A percentile compares a stretch with the other conserved stretches of the same genome.
Conservation (phyloP, 2,797 vertebrate species). For the Pangasius larnaudii region DNA sequence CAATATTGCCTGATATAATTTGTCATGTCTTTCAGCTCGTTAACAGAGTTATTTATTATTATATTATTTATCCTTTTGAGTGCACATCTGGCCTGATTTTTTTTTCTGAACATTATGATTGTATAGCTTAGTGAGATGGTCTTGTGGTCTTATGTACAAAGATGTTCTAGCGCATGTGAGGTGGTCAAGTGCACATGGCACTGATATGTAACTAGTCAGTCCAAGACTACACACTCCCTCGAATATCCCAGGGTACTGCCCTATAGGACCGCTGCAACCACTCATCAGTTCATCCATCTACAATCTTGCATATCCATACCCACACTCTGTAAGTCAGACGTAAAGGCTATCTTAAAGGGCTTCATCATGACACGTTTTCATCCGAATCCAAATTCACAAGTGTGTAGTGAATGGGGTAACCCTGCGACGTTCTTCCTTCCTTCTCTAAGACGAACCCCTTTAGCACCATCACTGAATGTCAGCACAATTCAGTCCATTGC, state of each 20-base stretch:
- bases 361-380: conserved; percentile 71
- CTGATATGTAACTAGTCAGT: conserved; percentile 51
- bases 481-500: conserved; percentile 55
- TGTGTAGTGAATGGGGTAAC: conserved; percentile 36
- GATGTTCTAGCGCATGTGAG: conserved; percentile 56
- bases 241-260: conserved; percentile 54
- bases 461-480: conserved; percentile 49
- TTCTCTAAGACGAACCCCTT: conserved; percentile 50
- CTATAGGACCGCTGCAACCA: conserved; percentile 53
- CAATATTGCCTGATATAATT: conserved; percentile 55
- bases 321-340: conserved; percentile 51
- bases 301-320: conserved; percentile 33
- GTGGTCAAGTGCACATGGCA: conserved; percentile 52
- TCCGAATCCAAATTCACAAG: conserved; percentile 49
- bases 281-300: conserved; percentile 34
- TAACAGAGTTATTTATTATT: conserved; percentile 23
- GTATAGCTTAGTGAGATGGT: conserved; percentile 55
- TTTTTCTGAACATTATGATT: conserved; percentile 48
- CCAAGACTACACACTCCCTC: conserved; percentile 39
- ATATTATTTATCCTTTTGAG: conserved; percentile 24
- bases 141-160: conserved; percentile 57
- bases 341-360: conserved; percentile 81
- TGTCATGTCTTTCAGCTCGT: conserved; percentile 56
- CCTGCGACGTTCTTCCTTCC: conserved; percentile 42
- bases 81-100: conserved; percentile 44